phyloP scores from a whole-genome alignment of 2,888 invertebrate genomes.

The Tipula helvola region DNA sequence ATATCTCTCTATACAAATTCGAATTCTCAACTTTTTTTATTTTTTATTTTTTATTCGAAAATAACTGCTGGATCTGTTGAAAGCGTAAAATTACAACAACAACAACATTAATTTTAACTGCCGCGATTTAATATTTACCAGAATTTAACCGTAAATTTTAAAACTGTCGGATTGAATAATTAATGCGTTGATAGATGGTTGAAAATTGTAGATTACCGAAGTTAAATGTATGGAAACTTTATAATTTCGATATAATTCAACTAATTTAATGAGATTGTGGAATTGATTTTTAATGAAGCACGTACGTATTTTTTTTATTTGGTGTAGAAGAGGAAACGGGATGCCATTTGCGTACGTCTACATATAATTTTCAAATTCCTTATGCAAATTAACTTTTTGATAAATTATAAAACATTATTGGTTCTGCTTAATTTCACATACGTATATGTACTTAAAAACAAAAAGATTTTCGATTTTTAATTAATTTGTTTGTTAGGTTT shows the following conservation, averaged over 20 bases:
- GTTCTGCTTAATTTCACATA: background rate
- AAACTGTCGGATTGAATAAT: background rate
- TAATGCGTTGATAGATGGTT: background rate
- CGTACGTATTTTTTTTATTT: background rate
- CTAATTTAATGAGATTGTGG: background rate
- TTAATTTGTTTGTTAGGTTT: background rate
- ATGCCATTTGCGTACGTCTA: background rate
- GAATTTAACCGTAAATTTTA: background rate
- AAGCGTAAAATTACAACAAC: background rate
- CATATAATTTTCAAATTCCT: background rate
- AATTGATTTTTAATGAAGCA: background rate
- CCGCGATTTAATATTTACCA: slow-evolving; percentile 4
- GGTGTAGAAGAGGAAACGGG: background rate
- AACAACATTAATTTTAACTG: background rate
- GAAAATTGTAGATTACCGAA: background rate
- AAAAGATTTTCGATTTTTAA: background rate
- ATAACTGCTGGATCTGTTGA: background rate
- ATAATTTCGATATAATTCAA: background rate
- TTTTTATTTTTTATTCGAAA: background rate
- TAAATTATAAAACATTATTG: background rate
- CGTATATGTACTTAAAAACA: background rate
- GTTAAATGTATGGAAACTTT: background rate
- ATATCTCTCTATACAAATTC: background rate
- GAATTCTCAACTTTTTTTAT: background rate
- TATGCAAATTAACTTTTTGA: background rate